These are phyloP conservation scores for Agriopis leucophaearia DNA, from an alignment of 2,888 invertebrate genomes.

Conservation along the genomic window DNA sequence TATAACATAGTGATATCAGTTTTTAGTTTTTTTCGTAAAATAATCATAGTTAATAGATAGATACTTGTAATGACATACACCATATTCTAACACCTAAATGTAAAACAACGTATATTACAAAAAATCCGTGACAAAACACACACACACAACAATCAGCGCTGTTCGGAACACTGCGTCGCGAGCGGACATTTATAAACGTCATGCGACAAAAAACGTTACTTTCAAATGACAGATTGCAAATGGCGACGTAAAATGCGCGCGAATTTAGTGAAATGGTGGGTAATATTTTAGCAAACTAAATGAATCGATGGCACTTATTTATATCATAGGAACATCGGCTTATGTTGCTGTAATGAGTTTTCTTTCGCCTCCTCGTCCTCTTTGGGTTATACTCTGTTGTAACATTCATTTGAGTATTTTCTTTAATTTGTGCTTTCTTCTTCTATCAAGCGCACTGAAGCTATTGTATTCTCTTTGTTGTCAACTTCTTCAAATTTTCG, in stretches of 20 bases:
- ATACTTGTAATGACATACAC: no score
- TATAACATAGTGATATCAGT: no score
- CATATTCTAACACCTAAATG: not conserved
- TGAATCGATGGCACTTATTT: conserved; percentile 8
- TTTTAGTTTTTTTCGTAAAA: no score
- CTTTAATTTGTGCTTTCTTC: no score
- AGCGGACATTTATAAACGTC: conserved; percentile 54
- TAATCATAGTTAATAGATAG: no score
- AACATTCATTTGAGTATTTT: no score
- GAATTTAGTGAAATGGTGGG: conserved; percentile 28
- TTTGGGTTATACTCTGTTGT: no score
- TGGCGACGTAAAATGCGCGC: conserved; percentile 45
- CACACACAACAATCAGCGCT: conserved; percentile 21
- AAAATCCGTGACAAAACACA: not conserved
- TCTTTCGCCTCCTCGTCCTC: no score
- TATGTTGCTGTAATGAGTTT: not conserved
- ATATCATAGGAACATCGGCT: not conserved
- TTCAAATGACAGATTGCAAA: conserved; percentile 52
- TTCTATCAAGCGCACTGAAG: no score
- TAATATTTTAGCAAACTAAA: conserved; percentile 20
- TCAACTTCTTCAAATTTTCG: no score
- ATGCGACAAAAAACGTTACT: conserved; percentile 34
- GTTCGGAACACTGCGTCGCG: conserved; percentile 42
- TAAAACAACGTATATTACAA: not conserved
- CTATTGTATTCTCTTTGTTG: no score